Evolutionary conservation across 2,113 vertebrate genomes (phyloP).

Genomic region (Pluvianellus socialis): DNA sequence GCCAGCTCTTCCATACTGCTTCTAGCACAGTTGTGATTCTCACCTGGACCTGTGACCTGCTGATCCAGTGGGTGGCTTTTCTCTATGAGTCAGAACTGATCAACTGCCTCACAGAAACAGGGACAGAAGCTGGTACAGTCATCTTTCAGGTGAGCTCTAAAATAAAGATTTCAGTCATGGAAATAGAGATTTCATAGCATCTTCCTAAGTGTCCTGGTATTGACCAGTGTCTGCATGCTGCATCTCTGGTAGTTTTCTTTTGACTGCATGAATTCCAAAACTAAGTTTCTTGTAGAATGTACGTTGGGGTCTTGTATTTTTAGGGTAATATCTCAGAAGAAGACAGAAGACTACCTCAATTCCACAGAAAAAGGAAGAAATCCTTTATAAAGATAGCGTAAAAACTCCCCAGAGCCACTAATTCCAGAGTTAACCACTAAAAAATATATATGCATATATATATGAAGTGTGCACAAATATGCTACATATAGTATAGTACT

Average conservation of each 20-base stretch:
- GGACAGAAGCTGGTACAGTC: background rate
- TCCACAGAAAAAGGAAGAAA: background rate
- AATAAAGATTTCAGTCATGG: background rate
- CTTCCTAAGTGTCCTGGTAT: background rate
- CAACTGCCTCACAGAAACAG: background rate
- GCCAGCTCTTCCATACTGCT: background rate
- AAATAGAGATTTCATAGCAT: background rate
- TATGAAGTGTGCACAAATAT: background rate
- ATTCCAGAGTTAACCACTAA: background rate
- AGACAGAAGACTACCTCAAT: background rate
- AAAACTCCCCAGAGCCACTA: background rate
- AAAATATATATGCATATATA: background rate
- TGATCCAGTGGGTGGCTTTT: background rate
- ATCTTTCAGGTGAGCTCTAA: background rate
- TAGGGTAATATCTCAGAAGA: background rate
- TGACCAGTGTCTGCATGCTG: background rate
- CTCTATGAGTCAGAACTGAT: background rate
- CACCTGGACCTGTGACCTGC: background rate
- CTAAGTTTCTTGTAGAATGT: background rate
- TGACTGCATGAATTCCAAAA: background rate
- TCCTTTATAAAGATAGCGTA: background rate
- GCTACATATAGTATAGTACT: background rate
- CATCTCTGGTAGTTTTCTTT: background rate
- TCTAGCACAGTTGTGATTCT: background rate
- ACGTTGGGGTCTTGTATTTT: background rate